phyloP scores from a whole-genome alignment of 2,888 invertebrate species.

The Nowickia ferox region DNA sequence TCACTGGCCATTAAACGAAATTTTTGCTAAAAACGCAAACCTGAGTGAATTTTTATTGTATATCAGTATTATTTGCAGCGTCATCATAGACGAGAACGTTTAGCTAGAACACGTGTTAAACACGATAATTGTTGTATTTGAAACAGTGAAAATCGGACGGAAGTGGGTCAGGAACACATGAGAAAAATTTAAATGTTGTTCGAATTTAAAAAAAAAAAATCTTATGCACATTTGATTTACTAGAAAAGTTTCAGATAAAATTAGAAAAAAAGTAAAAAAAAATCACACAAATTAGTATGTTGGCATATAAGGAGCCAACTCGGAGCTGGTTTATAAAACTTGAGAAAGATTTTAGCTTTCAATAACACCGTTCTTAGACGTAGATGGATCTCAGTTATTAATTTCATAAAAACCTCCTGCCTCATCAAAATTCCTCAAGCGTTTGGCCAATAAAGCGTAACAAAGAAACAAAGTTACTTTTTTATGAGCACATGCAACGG shows the following conservation, averaged over 20 bases:
- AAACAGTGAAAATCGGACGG: background rate
- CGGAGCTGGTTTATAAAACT: too few relatives aligned
- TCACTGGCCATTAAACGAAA: conserved; percentile 17
- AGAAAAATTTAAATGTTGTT: background rate
- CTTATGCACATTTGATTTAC: too few relatives aligned
- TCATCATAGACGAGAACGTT: conserved; percentile 12
- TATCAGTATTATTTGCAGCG: background rate
- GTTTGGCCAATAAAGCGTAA: too few relatives aligned
- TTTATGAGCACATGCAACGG: too few relatives aligned
- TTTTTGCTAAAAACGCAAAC: conserved; percentile 20
- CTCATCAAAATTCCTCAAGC: too few relatives aligned
- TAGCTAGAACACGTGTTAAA: conserved; percentile 35
- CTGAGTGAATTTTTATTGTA: background rate
- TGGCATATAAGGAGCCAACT: too few relatives aligned
- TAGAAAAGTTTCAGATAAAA: background rate
- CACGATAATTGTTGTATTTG: background rate
- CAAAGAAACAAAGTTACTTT: too few relatives aligned
- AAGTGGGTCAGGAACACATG: background rate
- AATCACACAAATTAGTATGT: background rate
- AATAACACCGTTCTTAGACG: too few relatives aligned
- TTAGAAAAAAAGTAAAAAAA: background rate
- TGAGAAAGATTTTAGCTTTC: too few relatives aligned
- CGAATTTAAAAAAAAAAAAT: too few relatives aligned
- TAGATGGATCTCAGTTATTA: too few relatives aligned
- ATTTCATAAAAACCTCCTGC: too few relatives aligned